Percentiles rank a stretch among this genome's conserved stretches.
These are phyloP conservation scores for Corella eumyota DNA, from an alignment of 23 tunicate genomes.

Conservation along the genomic window DNA sequence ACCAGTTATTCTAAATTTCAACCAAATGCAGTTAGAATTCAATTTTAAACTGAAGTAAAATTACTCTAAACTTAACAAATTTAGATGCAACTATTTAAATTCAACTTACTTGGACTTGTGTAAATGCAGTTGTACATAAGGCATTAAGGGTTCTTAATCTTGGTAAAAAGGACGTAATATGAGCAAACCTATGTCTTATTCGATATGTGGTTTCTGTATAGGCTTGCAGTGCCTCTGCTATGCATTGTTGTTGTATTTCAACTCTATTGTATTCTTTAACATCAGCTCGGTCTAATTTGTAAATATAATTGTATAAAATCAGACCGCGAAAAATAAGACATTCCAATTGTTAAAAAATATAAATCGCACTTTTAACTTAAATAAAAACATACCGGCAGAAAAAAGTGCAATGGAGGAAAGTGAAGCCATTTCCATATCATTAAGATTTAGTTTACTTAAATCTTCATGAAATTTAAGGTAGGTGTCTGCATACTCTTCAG, in stretches of 20 bases:
- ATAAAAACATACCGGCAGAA: constrained; percentile 69
- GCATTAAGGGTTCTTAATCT: constrained; percentile 61
- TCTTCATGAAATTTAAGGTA: constrained; percentile 78
- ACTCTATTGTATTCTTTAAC: constrained; percentile 18
- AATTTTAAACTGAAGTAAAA: too few species aligned
- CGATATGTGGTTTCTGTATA: constrained; percentile 40
- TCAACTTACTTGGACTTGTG: constrained; percentile 57
- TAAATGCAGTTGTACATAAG: constrained; percentile 47
- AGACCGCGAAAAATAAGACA: too few species aligned
- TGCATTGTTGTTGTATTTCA: constrained; percentile 37
- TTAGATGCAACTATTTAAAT: too few species aligned
- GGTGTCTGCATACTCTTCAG: constrained; percentile 61
- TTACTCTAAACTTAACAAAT: too few species aligned
- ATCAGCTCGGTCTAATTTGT: constrained; percentile 47
- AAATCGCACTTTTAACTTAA: too few species aligned
- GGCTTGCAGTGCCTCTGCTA: constrained; percentile 60
- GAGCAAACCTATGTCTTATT: constrained; percentile 47
- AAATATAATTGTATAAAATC: neutral
- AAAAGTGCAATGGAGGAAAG: constrained; percentile 66
- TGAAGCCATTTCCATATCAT: constrained; percentile 77
- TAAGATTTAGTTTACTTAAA: constrained; percentile 28
- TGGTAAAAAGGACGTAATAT: constrained; percentile 55
- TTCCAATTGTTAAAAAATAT: too few species aligned
- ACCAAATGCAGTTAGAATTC: too few species aligned
- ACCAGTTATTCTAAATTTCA: too few species aligned